Evolutionary conservation across 2,888 invertebrate genomes (phyloP).

Genomic region (Stenichneumon culpator): DNA sequence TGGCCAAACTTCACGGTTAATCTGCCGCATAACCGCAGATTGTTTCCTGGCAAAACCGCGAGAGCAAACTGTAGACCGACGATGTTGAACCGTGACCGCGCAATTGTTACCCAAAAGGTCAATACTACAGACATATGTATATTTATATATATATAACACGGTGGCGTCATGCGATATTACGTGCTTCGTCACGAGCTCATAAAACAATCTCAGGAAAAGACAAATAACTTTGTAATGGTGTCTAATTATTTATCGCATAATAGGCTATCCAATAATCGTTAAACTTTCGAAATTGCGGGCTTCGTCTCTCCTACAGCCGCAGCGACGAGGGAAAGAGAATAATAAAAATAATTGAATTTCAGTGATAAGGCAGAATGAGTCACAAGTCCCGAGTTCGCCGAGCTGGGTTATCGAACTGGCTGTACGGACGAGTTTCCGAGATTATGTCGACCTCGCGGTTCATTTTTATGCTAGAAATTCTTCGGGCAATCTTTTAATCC

Average conservation of each 20-base stretch:
- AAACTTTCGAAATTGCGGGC: not conserved
- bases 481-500: not conserved
- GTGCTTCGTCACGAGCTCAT: constrained; percentile 56
- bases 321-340: constrained; percentile 24
- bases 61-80: constrained; percentile 41
- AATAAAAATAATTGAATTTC: constrained; percentile 41
- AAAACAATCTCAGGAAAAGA: constrained; percentile 54
- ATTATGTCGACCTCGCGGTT: constrained; percentile 3
- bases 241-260: constrained; percentile 53
- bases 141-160: constrained; percentile 21
- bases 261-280: constrained; percentile 39
- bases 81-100: constrained; percentile 53
- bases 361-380: constrained; percentile 50
- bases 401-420: constrained; percentile 63
- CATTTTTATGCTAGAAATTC: constrained; percentile 13
- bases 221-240: constrained; percentile 58
- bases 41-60: constrained; percentile 45
- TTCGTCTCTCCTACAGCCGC: not conserved
- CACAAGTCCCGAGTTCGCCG: constrained; percentile 44
- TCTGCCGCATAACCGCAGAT: constrained; percentile 50
- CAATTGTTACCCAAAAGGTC: constrained; percentile 63
- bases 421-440: constrained; percentile 33
- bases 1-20: constrained; percentile 58
- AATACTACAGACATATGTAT: constrained; percentile 7
- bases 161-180: not conserved